Percentiles rank a stretch among this genome's conserved stretches.
phyloP scores from a whole-genome alignment of 2,888 invertebrate species.

The Pterostichus madidus region DNA sequence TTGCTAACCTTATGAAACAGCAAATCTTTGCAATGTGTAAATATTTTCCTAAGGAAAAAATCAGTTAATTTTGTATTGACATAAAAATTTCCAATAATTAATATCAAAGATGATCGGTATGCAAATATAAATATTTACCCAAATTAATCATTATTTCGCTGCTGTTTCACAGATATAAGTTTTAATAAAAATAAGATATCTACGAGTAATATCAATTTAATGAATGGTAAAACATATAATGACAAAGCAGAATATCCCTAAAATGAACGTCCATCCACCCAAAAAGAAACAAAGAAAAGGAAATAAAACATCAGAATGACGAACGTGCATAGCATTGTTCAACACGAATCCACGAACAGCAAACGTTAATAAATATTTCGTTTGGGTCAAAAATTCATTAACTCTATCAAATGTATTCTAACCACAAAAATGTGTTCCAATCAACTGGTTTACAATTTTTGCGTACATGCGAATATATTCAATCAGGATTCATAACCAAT shows the following conservation, averaged over 20 bases:
- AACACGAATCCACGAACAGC: constrained; percentile 7
- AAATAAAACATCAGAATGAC: constrained; percentile 41
- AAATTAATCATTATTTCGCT: no score
- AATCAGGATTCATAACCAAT: constrained; percentile 62
- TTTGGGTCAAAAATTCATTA: constrained; percentile 39
- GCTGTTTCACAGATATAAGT: no score
- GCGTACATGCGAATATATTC: constrained; percentile 44
- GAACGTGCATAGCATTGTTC: constrained; percentile 17
- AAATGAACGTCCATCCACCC: constrained; percentile 11
- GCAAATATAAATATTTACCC: no score
- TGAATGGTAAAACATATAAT: not conserved
- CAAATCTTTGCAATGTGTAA: not conserved
- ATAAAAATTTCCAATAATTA: not conserved
- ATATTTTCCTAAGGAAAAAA: not conserved
- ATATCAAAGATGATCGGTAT: not conserved
- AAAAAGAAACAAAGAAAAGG: constrained; percentile 42
- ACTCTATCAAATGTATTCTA: constrained; percentile 44
- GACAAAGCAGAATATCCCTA: not conserved
- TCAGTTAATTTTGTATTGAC: not conserved
- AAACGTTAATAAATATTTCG: constrained; percentile 34
- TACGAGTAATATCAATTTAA: no score
- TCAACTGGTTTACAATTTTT: constrained; percentile 56
- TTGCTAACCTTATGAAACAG: not conserved
- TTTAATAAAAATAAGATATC: no score
- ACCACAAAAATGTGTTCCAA: constrained; percentile 56